phyloP scores from a whole-genome alignment of 2,888 invertebrate species.

The Carcina quercana region DNA sequence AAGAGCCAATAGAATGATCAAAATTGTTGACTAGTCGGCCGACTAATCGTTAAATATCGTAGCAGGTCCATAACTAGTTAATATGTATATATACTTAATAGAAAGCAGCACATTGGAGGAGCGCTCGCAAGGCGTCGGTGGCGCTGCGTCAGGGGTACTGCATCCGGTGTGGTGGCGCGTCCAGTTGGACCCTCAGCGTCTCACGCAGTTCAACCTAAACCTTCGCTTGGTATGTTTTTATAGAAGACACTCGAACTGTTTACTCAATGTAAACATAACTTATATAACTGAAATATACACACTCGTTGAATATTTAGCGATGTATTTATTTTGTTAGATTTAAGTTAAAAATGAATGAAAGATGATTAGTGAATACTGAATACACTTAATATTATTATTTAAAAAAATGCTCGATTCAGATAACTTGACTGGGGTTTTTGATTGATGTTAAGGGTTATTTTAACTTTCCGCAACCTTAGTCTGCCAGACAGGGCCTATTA shows the following conservation, averaged over 20 bases:
- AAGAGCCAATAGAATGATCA: background rate
- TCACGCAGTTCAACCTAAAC: slow-evolving; percentile 87
- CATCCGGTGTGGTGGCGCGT: slow-evolving; percentile 78
- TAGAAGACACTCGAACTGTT: no score
- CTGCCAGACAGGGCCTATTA: background rate
- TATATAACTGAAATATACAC: no score
- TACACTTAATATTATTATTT: no score
- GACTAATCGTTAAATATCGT: background rate
- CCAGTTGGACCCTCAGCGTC: slow-evolving; percentile 77
- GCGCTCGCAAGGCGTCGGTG: slow-evolving; percentile 46
- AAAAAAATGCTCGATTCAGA: no score
- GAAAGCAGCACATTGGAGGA: slow-evolving; percentile 12
- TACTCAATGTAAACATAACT: no score
- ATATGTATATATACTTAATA: background rate
- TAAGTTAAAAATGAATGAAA: no score
- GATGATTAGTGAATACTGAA: no score
- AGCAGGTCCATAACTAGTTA: background rate
- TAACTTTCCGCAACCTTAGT: background rate
- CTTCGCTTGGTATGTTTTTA: slow-evolving; percentile 76
- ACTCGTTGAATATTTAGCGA: no score
- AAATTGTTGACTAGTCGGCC: background rate
- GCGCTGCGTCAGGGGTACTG: slow-evolving; percentile 46
- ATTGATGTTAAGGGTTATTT: no score
- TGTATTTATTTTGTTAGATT: no score
- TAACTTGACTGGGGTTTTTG: no score